phyloP scores from a whole-genome alignment of 1,140 invertebrate species.

The Meloidogyne floridensis region DNA sequence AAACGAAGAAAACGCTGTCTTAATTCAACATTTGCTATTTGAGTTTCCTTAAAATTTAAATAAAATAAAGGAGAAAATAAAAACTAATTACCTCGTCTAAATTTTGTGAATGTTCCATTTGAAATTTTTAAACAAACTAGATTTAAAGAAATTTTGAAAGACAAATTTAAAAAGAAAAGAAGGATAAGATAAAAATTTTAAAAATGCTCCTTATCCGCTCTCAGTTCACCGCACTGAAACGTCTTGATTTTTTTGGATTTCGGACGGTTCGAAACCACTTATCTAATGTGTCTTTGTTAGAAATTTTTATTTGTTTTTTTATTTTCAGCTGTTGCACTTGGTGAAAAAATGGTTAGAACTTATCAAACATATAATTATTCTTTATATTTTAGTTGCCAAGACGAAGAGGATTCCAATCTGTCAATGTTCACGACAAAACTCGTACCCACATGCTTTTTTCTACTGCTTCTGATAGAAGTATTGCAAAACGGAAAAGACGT shows the following conservation, averaged over 20 bases:
- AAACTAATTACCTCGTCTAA: neutral
- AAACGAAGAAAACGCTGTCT: slow-evolving; percentile 23
- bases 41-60: neutral
- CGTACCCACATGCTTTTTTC: slow-evolving; percentile 64
- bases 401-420: slow-evolving; percentile 54
- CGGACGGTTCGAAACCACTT: no score
- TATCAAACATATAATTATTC: slow-evolving; percentile 31
- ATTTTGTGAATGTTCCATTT: neutral
- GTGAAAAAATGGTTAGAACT: slow-evolving; percentile 5
- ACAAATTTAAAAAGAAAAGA: no score
- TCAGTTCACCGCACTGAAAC: no score
- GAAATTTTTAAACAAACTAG: neutral
- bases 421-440: slow-evolving; percentile 54
- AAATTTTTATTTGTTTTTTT: neutral
- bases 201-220: no score
- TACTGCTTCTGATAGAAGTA: slow-evolving; percentile 57
- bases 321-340: slow-evolving; percentile 6
- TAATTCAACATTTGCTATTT: slow-evolving; percentile 3
- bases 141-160: no score
- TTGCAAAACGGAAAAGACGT: slow-evolving; percentile 59
- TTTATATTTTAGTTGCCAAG: slow-evolving; percentile 53
- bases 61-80: neutral
- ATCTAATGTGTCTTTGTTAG: no score
- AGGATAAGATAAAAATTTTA: no score
- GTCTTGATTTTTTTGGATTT: no score